Evolutionary conservation across 2,797 vertebrate species (phyloP).

Genomic region (Meriones psammophilus): DNA sequence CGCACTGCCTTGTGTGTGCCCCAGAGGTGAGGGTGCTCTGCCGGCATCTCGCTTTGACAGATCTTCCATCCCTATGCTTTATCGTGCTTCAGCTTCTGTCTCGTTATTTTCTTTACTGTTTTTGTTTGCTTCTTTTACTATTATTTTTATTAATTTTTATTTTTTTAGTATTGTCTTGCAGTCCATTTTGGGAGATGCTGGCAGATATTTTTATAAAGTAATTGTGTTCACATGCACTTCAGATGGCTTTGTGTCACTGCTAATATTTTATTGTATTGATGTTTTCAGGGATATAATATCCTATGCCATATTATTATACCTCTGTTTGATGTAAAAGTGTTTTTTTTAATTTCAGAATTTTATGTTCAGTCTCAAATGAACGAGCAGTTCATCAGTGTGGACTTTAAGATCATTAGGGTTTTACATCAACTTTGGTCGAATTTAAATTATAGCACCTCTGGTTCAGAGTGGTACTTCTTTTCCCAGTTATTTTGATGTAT

Average conservation of each 20-base stretch:
- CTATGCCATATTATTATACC: background rate
- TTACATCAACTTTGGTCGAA: conserved; percentile 23
- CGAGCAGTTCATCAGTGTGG: background rate
- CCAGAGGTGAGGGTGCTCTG: background rate
- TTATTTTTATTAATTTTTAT: background rate
- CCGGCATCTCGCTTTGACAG: background rate
- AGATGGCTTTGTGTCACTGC: background rate
- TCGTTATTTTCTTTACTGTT: background rate
- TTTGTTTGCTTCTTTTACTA: background rate
- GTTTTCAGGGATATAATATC: background rate
- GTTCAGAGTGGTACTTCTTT: background rate
- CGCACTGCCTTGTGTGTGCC: background rate
- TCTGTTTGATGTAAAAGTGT: background rate
- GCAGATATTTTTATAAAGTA: background rate
- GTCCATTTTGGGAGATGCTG: background rate
- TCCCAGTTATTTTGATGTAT: background rate
- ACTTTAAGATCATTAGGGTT: background rate
- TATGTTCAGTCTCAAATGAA: background rate
- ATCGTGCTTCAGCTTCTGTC: background rate
- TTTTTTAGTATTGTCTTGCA: background rate
- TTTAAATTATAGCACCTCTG: conserved; percentile 17
- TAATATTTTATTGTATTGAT: background rate
- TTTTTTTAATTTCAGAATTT: background rate
- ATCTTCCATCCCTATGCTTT: background rate
- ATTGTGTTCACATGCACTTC: background rate